Conservation (phyloP, 2,113 vertebrate species). For the Progne subis region DNA sequence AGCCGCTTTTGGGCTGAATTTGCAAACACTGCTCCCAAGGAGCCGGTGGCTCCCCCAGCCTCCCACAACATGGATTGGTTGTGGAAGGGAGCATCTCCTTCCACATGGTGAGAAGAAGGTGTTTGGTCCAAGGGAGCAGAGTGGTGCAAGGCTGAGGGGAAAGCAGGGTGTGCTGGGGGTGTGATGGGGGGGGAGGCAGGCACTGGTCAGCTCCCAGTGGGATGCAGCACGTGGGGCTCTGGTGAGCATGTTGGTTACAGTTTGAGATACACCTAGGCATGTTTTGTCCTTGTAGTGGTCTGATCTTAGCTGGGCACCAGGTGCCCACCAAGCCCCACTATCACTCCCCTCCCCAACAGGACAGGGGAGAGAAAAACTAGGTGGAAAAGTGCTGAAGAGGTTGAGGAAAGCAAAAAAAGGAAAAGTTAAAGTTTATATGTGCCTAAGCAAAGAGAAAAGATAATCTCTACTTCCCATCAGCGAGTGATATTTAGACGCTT, state of each 20-base stretch:
- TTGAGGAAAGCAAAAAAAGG: too few species aligned
- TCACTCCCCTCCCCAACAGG: too few species aligned
- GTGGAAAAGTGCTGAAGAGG: too few species aligned
- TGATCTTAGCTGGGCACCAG: too few species aligned
- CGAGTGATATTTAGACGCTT: too few species aligned
- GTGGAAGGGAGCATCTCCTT: background rate
- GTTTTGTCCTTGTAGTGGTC: too few species aligned
- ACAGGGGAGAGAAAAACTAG: too few species aligned
- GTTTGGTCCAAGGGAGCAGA: background rate
- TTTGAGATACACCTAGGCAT: rapidly evolving
- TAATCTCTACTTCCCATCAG: too few species aligned
- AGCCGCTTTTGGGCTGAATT: background rate
- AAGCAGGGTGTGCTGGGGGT: rapidly evolving
- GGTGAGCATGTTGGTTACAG: background rate
- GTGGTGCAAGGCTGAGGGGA: background rate
- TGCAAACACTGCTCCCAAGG: background rate
- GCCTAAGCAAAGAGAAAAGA: too few species aligned
- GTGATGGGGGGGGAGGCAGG: background rate
- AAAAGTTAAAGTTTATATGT: too few species aligned
- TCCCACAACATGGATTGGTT: rapidly evolving
- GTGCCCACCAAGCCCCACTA: too few species aligned
- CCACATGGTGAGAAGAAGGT: rapidly evolving
- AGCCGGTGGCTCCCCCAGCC: background rate
- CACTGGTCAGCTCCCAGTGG: background rate
- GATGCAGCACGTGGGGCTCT: rapidly evolving